Base-by-base conservation (phyloP, 1,140 invertebrate genomes). In the Brachionus asplanchnoidis region DNA sequence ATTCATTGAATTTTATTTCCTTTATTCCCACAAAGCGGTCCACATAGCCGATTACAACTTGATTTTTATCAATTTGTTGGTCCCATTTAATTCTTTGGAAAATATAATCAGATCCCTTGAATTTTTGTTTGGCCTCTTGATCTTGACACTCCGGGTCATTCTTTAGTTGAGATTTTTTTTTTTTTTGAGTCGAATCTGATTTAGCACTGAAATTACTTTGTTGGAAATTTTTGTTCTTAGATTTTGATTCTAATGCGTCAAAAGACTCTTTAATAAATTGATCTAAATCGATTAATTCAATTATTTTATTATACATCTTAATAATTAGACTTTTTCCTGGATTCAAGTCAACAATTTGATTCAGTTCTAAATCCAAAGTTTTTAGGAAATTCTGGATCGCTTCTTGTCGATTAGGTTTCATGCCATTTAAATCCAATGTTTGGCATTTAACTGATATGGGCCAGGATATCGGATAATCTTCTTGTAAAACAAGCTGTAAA, bases 1-100 rank as follows among this genome's bases (percentile, higher is more conserved):
- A 84, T 20, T 84, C 82, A 56, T 68, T 84, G 60, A 84, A 84
- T 28, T 36, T n/a, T 32, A 84, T 84, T 36, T 84, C 82, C 26
- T 84, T 68, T 12, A 84, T 36, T 36, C 82, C 82, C 46, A 26
- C 17, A 84, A 84, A 84, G 26, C 82, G 60, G 32, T 84, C 82
- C 28, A 68, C 7, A 70, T 84, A 84, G 17, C 82, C 82, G n/a
- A 84, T 84, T n/a, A 84, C 7, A 2, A 84, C 65, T 46, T 73
- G 65, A 17, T 26, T 23, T 56, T 68, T 53, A 50, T 84, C 82
- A 20, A 84, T 84, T 17, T 68, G 17, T 28, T 68, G 17, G 28
- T 84, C 82, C 60, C 60, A 68, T 84, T 68, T 46, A 9, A 84
- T 84, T 42, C 82, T 65, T 53, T 84, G 42, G 14, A 84, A 84